Percentiles rank a stretch among this genome's conserved stretches.
Conservation (phyloP, 2,888 invertebrate genomes). For the Syrista parreyssii region DNA sequence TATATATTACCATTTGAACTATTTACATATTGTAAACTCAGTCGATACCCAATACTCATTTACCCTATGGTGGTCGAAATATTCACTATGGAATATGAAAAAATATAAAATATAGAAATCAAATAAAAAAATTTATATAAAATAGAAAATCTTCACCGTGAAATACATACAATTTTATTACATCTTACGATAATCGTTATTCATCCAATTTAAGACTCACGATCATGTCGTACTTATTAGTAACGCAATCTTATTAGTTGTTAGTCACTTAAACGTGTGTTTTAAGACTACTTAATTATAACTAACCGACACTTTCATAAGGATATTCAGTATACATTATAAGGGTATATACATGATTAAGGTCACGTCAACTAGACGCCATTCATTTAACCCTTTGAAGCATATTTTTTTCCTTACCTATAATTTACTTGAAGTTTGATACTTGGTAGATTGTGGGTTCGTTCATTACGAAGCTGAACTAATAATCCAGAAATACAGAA, state of each 20-base stretch:
- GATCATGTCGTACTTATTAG: neutral
- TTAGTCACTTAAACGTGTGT: neutral
- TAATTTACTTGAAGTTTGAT: no score
- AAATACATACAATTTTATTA: neutral
- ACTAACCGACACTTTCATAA: neutral
- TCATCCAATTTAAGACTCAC: neutral
- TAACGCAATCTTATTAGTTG: neutral
- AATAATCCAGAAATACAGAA: no score
- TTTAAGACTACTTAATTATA: neutral
- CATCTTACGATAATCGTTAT: neutral
- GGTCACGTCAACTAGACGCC: neutral
- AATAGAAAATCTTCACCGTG: neutral
- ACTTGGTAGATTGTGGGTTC: no score
- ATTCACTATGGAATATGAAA: neutral
- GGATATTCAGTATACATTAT: no score
- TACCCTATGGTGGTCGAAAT: neutral
- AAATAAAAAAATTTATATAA: neutral
- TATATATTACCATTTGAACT: no score
- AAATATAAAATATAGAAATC: neutral
- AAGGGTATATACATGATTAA: neutral
- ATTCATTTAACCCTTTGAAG: neutral
- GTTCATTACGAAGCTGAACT: no score
- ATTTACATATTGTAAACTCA: no score
- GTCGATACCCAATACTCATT: no score
- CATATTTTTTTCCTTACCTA: no score